These are phyloP conservation scores for Sarcophaga caerulescens DNA, from an alignment of 2,888 invertebrate genomes.

Conservation along the genomic window DNA sequence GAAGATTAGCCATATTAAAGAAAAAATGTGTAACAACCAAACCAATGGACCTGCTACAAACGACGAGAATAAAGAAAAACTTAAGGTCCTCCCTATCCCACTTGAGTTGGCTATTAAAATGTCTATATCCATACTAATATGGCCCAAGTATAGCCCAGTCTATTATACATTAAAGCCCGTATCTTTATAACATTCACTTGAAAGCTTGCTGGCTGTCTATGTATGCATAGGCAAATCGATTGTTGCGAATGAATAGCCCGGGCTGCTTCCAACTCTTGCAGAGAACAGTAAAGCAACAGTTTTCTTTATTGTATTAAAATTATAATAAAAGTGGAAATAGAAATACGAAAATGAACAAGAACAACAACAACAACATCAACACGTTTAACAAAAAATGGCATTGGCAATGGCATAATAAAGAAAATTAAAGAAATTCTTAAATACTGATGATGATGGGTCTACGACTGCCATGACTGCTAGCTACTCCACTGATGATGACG, in stretches of 20 bases:
- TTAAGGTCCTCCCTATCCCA: no score
- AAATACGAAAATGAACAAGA: conserved; percentile 6
- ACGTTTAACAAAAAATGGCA: no score
- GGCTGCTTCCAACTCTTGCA: not conserved
- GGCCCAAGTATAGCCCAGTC: not conserved
- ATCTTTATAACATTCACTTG: not conserved
- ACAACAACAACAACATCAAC: not conserved
- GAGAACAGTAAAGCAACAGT: conserved; percentile 46
- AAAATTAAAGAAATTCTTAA: conserved; percentile 16
- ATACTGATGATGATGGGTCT: conserved; percentile 36
- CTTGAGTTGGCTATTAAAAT: conserved; percentile 17
- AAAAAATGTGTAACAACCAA: conserved; percentile 47
- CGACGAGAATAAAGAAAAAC: no score
- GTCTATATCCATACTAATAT: not conserved
- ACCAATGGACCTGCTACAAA: not conserved
- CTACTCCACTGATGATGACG: conserved; percentile 29
- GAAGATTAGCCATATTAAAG: conserved; percentile 60
- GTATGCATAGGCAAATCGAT: conserved; percentile 8
- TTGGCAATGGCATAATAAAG: not conserved
- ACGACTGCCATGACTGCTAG: not conserved
- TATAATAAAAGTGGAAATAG: conserved; percentile 5
- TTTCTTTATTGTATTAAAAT: conserved; percentile 19
- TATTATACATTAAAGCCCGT: not conserved
- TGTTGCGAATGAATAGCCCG: not conserved
- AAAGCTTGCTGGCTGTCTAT: not conserved